Evolutionary conservation across 2,888 invertebrate genomes (phyloP).

Genomic region (Andrena flavipes): DNA sequence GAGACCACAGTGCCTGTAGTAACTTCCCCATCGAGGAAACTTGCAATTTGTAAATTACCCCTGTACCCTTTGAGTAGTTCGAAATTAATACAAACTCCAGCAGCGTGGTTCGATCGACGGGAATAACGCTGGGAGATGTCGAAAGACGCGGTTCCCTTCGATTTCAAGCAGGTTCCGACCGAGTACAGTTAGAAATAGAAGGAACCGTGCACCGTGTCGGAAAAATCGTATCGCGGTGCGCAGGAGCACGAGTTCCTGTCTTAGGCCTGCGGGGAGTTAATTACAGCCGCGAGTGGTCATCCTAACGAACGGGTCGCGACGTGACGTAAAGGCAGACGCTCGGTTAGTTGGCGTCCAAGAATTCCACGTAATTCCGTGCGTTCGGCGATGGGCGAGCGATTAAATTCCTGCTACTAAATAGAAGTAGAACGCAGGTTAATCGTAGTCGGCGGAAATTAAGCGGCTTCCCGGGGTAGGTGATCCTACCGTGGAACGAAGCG

Average conservation of each 20-base stretch:
- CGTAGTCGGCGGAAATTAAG: slow-evolving; percentile 60
- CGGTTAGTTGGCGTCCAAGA: slow-evolving; percentile 13
- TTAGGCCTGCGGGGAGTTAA: slow-evolving; percentile 23
- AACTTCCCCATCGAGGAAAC: slow-evolving; percentile 38
- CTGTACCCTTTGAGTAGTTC: slow-evolving; percentile 10
- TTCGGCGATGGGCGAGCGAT: slow-evolving; percentile 29
- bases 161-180: not conserved
- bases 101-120: not conserved
- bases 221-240: slow-evolving; percentile 33
- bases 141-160: not conserved
- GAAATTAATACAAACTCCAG: slow-evolving; percentile 44
- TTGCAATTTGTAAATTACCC: slow-evolving; percentile 63
- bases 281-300: slow-evolving; percentile 22
- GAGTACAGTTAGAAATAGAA: slow-evolving; percentile 1
- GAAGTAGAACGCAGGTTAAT: slow-evolving; percentile 64
- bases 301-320: slow-evolving; percentile 29
- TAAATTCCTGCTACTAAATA: slow-evolving; percentile 55
- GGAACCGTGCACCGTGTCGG: not conserved
- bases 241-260: slow-evolving; percentile 33
- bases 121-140: not conserved
- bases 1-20: slow-evolving; percentile 22
- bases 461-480: slow-evolving; percentile 39
- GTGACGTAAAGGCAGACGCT: not conserved
- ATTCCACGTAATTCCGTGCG: slow-evolving; percentile 30
- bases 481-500: slow-evolving; percentile 39